phyloP scores from a whole-genome alignment of 2,113 vertebrate species.

The Peucedramus taeniatus region DNA sequence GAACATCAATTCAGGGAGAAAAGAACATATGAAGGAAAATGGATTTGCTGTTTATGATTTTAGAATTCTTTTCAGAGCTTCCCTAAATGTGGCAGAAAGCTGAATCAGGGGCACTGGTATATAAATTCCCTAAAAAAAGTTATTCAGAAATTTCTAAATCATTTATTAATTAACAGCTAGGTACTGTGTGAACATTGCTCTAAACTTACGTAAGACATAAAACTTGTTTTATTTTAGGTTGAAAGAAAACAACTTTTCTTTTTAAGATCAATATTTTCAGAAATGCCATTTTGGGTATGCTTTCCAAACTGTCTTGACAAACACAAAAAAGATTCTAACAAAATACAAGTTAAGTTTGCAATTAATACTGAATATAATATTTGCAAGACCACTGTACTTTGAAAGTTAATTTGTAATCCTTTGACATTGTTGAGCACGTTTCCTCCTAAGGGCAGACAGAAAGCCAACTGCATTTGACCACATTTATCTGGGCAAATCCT shows the following conservation, averaged over 20 bases:
- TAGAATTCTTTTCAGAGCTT: neutral
- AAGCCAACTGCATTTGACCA: neutral
- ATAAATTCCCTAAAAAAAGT: neutral
- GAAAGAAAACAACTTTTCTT: neutral
- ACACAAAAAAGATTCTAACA: neutral
- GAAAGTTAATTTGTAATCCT: neutral
- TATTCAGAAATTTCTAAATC: neutral
- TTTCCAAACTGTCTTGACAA: neutral
- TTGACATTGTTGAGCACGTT: neutral
- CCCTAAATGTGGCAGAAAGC: neutral
- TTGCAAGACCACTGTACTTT: neutral
- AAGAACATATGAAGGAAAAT: neutral
- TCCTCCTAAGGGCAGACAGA: neutral
- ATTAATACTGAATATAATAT: neutral
- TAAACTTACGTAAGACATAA: neutral
- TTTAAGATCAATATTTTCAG: neutral
- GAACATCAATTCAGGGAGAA: neutral
- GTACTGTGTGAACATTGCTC: neutral
- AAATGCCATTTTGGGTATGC: neutral
- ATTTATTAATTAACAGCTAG: neutral
- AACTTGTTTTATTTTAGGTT: neutral
- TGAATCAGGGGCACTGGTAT: neutral
- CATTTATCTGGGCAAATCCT: neutral
- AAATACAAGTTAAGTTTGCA: neutral
- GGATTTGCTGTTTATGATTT: neutral